Conservation (phyloP, 2,888 invertebrate genomes). For the Pyrrhosoma nymphula region DNA sequence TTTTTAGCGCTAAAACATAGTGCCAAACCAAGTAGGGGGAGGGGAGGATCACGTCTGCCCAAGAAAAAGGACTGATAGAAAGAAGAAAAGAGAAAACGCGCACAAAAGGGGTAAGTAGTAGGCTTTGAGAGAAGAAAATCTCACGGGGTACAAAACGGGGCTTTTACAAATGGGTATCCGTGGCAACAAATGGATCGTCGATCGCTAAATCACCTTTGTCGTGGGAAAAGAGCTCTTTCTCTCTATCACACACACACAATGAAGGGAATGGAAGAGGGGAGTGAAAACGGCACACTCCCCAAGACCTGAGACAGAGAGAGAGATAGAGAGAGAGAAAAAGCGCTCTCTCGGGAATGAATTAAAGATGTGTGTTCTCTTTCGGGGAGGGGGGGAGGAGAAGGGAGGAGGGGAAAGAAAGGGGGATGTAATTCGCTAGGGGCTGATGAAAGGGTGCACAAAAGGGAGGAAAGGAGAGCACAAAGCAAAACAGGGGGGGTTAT, state of each 20-base stretch:
- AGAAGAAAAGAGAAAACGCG: no score
- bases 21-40: no score
- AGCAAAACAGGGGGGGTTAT: no score
- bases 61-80: no score
- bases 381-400: neutral
- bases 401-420: neutral
- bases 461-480: no score
- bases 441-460: no score
- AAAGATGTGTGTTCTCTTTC: neutral
- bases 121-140: no score
- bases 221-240: neutral
- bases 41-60: no score
- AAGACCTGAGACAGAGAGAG: neutral
- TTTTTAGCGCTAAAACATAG: no score
- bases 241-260: neutral
- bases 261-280: neutral
- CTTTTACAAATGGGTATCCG: neutral
- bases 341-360: neutral
- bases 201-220: slow-evolving; percentile 6
- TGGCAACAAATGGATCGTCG: neutral
- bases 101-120: no score
- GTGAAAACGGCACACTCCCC: neutral
- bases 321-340: no score
- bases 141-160: neutral
- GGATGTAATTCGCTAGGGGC: no score